phyloP scores from a whole-genome alignment of 1,140 invertebrate species.

The Ditylenchus dipsaci region DNA sequence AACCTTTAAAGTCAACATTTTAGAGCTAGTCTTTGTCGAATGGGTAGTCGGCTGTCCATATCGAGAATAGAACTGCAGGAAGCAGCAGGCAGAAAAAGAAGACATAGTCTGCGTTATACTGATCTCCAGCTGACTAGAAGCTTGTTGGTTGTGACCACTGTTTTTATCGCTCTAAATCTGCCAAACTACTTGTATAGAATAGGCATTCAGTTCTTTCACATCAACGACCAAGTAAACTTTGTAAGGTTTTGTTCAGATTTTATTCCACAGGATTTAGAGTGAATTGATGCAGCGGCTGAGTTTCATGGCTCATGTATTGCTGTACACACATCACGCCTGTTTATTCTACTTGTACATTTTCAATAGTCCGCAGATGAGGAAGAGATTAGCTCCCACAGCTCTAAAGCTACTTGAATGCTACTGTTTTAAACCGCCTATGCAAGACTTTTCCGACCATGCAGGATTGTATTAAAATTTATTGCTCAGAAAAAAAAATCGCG shows the following conservation, averaged over 20 bases:
- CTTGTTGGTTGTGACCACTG: constrained; percentile 51
- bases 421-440: constrained; percentile 44
- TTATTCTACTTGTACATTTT: constrained; percentile 56
- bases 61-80: constrained; percentile 16
- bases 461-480: not conserved
- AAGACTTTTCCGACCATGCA: constrained; percentile 23
- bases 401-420: constrained; percentile 56
- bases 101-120: constrained; percentile 37
- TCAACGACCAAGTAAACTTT: constrained; percentile 36
- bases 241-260: not conserved
- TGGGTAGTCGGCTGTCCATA: constrained; percentile 27
- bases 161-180: constrained; percentile 52
- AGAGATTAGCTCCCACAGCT: constrained; percentile 52
- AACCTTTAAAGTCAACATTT: constrained; percentile 8
- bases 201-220: constrained; percentile 30
- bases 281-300: constrained; percentile 34
- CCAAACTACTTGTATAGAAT: constrained; percentile 54
- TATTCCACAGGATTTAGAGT: constrained; percentile 31
- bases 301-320: constrained; percentile 39
- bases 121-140: constrained; percentile 54
- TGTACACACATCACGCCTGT: constrained; percentile 52
- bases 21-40: constrained; percentile 37
- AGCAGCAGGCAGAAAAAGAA: constrained; percentile 2
- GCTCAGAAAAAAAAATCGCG: no score
- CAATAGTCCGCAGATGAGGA: constrained; percentile 57